phyloP scores from a whole-genome alignment of 2,797 vertebrate genomes.

The Phrynocephalus forsythii region DNA sequence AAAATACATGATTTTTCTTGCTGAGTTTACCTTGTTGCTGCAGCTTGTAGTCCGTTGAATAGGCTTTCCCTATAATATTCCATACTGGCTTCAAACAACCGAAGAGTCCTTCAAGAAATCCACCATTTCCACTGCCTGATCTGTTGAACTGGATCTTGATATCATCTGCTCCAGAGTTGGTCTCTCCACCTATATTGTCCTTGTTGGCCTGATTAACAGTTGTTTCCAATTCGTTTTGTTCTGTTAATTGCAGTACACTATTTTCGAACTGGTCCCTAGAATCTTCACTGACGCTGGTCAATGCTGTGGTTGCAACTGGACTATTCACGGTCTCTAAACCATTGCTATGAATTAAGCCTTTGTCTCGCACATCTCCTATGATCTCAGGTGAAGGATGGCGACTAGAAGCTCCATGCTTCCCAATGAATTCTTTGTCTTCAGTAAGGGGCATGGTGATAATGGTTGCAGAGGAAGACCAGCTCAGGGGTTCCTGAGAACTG shows the following conservation, averaged over 20 bases:
- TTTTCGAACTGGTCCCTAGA: slow-evolving; percentile 95
- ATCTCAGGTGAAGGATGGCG: slow-evolving; percentile 68
- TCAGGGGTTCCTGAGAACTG: slow-evolving; percentile 93
- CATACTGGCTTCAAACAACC: slow-evolving; percentile 96
- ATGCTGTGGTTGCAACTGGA: slow-evolving; percentile 83
- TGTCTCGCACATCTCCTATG: slow-evolving; percentile 80
- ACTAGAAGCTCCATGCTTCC: slow-evolving; percentile 61
- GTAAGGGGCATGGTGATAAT: slow-evolving; percentile 87
- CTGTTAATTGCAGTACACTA: slow-evolving; percentile 94
- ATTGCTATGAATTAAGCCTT: slow-evolving; percentile 78
- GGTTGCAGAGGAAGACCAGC: slow-evolving; percentile 88
- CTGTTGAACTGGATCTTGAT: slow-evolving; percentile 95
- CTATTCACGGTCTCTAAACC: slow-evolving; percentile 73
- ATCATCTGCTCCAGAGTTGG: slow-evolving; percentile 81
- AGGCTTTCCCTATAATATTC: slow-evolving; percentile 99
- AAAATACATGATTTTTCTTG: not conserved
- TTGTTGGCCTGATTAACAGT: slow-evolving; percentile 80
- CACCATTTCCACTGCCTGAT: slow-evolving; percentile 86
- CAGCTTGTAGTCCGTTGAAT: slow-evolving; percentile 97
- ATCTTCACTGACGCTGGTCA: slow-evolving; percentile 89
- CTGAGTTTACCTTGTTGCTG: slow-evolving; percentile 92
- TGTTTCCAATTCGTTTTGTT: slow-evolving; percentile 86
- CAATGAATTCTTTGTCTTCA: slow-evolving; percentile 86
- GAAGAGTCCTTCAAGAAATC: slow-evolving; percentile 97
- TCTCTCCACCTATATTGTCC: slow-evolving; percentile 78